These are phyloP conservation scores for Nemotelus pantherinus DNA, from an alignment of 2,888 invertebrate species.

Conservation along the genomic window DNA sequence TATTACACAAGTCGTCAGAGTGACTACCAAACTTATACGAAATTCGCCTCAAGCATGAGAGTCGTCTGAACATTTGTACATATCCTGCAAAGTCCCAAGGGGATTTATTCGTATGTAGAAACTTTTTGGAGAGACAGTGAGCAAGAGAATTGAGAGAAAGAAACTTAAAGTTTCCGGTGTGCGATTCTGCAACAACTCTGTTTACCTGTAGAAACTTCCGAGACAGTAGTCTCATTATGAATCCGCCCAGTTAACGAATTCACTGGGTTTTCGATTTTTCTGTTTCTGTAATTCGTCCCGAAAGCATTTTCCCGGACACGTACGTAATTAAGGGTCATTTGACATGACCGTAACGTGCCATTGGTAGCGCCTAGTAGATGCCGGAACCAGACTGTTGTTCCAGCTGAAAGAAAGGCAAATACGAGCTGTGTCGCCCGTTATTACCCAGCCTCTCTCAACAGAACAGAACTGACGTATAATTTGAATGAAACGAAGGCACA, in stretches of 20 bases:
- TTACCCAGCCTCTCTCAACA: neutral
- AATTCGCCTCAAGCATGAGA: slow-evolving; percentile 1
- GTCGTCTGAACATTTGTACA: slow-evolving; percentile 4
- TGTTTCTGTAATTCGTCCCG: slow-evolving; percentile 12
- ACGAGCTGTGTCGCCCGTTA: neutral
- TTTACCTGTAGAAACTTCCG: slow-evolving; percentile 37
- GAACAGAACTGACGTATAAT: neutral
- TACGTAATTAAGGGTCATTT: slow-evolving; percentile 44
- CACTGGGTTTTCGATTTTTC: neutral
- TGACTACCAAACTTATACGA: slow-evolving; percentile 11
- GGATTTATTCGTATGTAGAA: neutral
- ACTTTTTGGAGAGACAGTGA: neutral
- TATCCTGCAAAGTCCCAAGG: neutral
- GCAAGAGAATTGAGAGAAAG: neutral
- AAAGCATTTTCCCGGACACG: slow-evolving; percentile 26
- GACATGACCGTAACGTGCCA: slow-evolving; percentile 33
- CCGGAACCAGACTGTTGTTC: neutral
- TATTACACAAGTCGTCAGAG: neutral
- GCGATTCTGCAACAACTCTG: slow-evolving; percentile 23
- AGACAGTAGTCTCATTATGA: slow-evolving; percentile 27
- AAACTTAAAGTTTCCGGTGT: neutral
- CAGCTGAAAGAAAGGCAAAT: neutral
- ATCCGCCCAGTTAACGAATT: slow-evolving; percentile 22
- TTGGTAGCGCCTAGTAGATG: neutral
- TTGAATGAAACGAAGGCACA: neutral